These are phyloP conservation scores for Lasioglossum villosulum DNA, from an alignment of 2,888 invertebrate genomes.

Conservation along the genomic window DNA sequence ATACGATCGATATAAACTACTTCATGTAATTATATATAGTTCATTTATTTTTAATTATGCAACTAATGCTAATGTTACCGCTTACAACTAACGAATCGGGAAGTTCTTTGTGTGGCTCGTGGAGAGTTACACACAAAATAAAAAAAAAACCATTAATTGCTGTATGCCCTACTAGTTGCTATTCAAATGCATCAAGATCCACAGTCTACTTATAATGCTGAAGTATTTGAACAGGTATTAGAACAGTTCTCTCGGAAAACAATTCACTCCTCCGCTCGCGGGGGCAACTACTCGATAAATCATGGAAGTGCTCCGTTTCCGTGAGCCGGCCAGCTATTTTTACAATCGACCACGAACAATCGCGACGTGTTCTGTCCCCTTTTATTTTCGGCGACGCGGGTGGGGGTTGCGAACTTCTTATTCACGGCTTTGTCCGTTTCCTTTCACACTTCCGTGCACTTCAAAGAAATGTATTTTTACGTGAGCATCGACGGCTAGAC, in stretches of 20 bases:
- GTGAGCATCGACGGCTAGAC: background rate
- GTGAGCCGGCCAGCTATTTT: background rate
- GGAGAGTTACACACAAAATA: too few species aligned
- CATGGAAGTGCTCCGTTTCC: background rate
- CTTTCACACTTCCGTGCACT: constrained; percentile 50
- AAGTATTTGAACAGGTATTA: background rate
- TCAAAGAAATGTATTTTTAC: constrained; percentile 57
- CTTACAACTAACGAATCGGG: too few species aligned
- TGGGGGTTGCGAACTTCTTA: background rate
- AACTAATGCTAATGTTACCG: too few species aligned
- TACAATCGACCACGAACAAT: background rate
- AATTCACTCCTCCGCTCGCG: background rate
- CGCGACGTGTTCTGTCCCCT: background rate
- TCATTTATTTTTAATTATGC: too few species aligned
- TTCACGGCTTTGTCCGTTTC: constrained; percentile 39
- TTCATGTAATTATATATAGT: too few species aligned
- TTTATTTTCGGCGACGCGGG: constrained; percentile 42
- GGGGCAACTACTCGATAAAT: background rate
- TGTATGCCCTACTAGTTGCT: too few species aligned
- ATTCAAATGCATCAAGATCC: too few species aligned
- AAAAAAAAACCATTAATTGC: too few species aligned
- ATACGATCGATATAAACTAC: too few species aligned
- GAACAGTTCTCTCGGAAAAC: background rate
- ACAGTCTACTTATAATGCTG: background rate
- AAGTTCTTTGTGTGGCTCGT: too few species aligned